Conservation (phyloP, 2,888 invertebrate species). For the Catocala sponsa region DNA sequence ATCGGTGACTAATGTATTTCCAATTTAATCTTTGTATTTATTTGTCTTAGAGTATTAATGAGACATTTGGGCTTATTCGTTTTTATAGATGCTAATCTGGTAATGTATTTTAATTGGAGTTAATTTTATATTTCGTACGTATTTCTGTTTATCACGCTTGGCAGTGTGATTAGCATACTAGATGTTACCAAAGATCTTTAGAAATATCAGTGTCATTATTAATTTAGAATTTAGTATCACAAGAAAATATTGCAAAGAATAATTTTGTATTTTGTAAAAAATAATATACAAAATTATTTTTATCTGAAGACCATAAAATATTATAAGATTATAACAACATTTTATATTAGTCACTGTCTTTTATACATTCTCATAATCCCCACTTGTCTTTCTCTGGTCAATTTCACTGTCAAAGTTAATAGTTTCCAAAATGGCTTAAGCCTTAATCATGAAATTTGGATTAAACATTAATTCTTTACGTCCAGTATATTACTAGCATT, state of each 20-base stretch:
- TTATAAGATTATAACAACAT: not conserved
- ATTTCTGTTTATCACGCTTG: constrained; percentile 35
- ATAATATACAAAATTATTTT: too few relatives aligned
- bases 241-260: not conserved
- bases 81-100: constrained; percentile 53
- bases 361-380: constrained; percentile 1
- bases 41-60: constrained; percentile 49
- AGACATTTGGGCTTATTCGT: constrained; percentile 44
- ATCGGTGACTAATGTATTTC: constrained; percentile 37
- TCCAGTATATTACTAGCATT: constrained; percentile 23
- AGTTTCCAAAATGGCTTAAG: constrained; percentile 30
- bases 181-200: too few relatives aligned
- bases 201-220: too few relatives aligned
- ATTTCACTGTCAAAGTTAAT: constrained; percentile 14
- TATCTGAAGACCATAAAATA: not conserved
- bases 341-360: not conserved
- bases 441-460: constrained; percentile 36
- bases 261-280: too few relatives aligned
- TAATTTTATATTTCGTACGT: constrained; percentile 38
- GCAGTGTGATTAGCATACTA: constrained; percentile 11
- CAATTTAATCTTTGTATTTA: constrained; percentile 40
- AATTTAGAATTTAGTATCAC: too few relatives aligned
- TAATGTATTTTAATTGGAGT: constrained; percentile 40
- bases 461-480: constrained; percentile 31
- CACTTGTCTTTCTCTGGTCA: constrained; percentile 10